Base-by-base conservation (phyloP, 2,797 vertebrate genomes). In the Typhlichthys eigenmanni region DNA sequence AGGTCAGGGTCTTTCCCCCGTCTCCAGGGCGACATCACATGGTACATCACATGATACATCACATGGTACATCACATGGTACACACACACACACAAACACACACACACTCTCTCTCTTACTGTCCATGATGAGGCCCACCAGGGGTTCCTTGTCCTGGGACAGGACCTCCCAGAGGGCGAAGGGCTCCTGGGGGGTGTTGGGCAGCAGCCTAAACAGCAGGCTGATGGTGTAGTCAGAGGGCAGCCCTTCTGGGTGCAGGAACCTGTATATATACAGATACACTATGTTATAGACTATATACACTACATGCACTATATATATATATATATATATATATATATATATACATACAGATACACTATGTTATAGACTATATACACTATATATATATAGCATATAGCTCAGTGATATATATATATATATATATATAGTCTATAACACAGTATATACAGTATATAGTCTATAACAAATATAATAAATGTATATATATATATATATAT, bases 151-250 rank as follows among this genome's bases (percentile, higher is more conserved):
- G 29, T 86, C 83, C 86, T 92, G 90, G 86, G 97, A 94, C 68
- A 98, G 92, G 86, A 98, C 94, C 87, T 98, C 96, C 97, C 97
- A 99, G 48, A 98, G 89, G 58, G 96, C 96, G 79, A 99, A 99
- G 0, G 97, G 95, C 73, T 99, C 97, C 74, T 93, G 79, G 0
- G 97, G 96, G 0, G 96, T 98, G 68, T 96, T 90, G 0, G 95
- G 92, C 56, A 98, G 93, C 64, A 98, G 90, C 2, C 97, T 93
- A 74, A 99, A 97, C 19, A 99, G 93, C 86, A 98, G 91, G 0
- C 92, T 94, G 82, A 98, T 91, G 60, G 97, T 99, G 85, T 98
- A 98, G 79, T 99, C 96, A 2, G 96, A 95, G 16, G 97, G 97
- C 19, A 99, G 91, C 1, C 97, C 97, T 66, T 97, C 96, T 0